A percentile compares a stretch with the other conserved stretches of the same genome.
Evolutionary conservation across 1,140 invertebrate species (phyloP).

Genomic region (Drosophila kikkawai): DNA sequence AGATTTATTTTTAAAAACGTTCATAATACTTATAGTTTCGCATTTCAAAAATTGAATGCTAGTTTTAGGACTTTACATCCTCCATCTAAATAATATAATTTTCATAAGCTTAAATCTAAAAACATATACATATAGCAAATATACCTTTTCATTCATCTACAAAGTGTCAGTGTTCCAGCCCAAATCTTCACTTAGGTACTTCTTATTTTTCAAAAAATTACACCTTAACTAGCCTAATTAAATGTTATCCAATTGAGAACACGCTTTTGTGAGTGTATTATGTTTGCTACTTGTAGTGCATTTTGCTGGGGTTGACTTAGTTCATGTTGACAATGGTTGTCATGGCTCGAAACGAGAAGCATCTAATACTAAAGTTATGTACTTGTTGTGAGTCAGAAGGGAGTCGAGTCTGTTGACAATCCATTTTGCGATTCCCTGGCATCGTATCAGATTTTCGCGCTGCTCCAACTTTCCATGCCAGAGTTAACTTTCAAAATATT

Average conservation of each 20-base stretch:
- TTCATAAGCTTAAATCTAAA: too few relatives aligned
- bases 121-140: too few relatives aligned
- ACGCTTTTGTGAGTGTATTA: neutral
- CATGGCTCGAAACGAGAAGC: conserved; percentile 11
- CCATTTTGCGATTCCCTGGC: conserved; percentile 20
- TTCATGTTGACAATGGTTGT: conserved; percentile 19
- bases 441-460: conserved; percentile 4
- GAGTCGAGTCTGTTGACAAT: conserved; percentile 41
- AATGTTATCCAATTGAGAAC: conserved; percentile 2
- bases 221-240: neutral
- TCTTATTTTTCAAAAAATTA: neutral
- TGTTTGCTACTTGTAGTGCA: conserved; percentile 20
- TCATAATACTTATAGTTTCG: neutral
- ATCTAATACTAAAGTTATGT: conserved; percentile 47
- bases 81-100: too few relatives aligned
- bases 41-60: neutral
- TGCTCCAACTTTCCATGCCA: neutral
- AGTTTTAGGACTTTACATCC: neutral
- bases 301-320: conserved; percentile 35
- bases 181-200: neutral
- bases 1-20: neutral
- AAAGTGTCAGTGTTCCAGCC: too few relatives aligned
- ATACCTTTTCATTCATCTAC: too few relatives aligned
- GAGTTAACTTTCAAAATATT: conserved; percentile 22
- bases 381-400: conserved; percentile 30